Evolutionary conservation across 2,797 vertebrate genomes (phyloP).

Genomic region (Danio tinwini): DNA sequence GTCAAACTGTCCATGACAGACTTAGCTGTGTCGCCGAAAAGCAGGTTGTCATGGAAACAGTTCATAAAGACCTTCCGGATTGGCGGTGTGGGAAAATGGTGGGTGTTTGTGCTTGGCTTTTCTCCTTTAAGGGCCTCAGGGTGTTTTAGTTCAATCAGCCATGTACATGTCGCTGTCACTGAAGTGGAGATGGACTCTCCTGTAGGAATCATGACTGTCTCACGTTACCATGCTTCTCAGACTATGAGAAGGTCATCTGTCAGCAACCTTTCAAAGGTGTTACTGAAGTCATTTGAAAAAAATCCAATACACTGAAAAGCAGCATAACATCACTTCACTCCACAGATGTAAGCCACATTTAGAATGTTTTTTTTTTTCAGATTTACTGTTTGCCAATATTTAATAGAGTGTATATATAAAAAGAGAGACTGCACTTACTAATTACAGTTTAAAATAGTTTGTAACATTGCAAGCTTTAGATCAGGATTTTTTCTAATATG

Average conservation of each 20-base stretch:
- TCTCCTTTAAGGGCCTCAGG: conserved; percentile 17
- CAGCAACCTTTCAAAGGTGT: conserved; percentile 69
- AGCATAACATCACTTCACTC: too few relatives aligned
- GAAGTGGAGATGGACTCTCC: conserved; percentile 37
- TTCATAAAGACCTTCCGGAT: conserved; percentile 67
- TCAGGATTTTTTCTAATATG: too few relatives aligned
- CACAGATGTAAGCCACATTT: too few relatives aligned
- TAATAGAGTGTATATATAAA: too few relatives aligned
- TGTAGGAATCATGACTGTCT: neutral
- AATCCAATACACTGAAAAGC: too few relatives aligned
- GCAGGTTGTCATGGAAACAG: conserved; percentile 70
- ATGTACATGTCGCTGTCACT: conserved; percentile 50
- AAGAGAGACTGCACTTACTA: too few relatives aligned
- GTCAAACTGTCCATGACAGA: neutral
- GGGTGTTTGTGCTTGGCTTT: conserved; percentile 54
- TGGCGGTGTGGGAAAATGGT: conserved; percentile 60
- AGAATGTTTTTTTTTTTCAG: too few relatives aligned
- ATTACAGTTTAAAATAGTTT: too few relatives aligned
- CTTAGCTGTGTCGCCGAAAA: neutral
- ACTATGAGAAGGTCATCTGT: conserved; percentile 7
- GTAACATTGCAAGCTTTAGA: too few relatives aligned
- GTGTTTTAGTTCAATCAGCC: conserved; percentile 45
- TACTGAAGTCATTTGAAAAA: too few relatives aligned
- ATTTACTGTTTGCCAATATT: too few relatives aligned
- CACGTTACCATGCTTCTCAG: conserved; percentile 2